Evolutionary conservation across 2,113 vertebrate species (phyloP), one percentile per base, ranked within the genome.

Genomic region (Mellivora capensis): DNA sequence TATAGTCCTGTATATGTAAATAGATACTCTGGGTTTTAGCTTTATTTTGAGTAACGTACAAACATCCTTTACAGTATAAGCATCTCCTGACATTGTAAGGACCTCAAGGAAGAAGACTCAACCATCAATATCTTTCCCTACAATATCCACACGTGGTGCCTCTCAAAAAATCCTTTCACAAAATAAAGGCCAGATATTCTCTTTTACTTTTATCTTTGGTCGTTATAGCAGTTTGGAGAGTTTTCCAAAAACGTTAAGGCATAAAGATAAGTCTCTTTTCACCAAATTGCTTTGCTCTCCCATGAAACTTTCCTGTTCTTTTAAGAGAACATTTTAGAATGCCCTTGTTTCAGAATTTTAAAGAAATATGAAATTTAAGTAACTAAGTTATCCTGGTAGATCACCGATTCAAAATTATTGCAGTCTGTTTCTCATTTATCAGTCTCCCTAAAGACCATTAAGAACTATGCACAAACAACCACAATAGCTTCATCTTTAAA

Each of bases 351-450:
- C 82, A 57, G 15, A 93, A 87, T 79, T 86, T 85, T 91, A 91
- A 93, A 93, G 64, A 95, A 97, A 69, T 64, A 4, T 80, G 67
- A 94, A 69, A 54, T 62, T 52, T 72, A 97, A 97, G 77, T 83
- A 90, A 90, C 62, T 80, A 82, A 90, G 81, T 94, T 42, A 84
- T 52, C 62, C 83, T 96, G 18, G 31, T 90, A 57, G 91, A 42
- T 91, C 86, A 97, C 85, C 37, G 62, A 49, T 49, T 39, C 31
- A 86, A 96, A 97, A 96, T 91, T 86, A 83, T 69, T 37, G 34
- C 42, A 86, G 21, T 89, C 72, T 91, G 21, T 91, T 57, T 93
- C 91, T 90, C 91, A 42, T 57, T 93, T 97, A 64, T 94, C 87
- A 21, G 64, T 25, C 74, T 80, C 61, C 93, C 39, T 89, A 49